Base-by-base conservation (phyloP, 2,888 invertebrate genomes). In the Lampropteryx suffumata region DNA sequence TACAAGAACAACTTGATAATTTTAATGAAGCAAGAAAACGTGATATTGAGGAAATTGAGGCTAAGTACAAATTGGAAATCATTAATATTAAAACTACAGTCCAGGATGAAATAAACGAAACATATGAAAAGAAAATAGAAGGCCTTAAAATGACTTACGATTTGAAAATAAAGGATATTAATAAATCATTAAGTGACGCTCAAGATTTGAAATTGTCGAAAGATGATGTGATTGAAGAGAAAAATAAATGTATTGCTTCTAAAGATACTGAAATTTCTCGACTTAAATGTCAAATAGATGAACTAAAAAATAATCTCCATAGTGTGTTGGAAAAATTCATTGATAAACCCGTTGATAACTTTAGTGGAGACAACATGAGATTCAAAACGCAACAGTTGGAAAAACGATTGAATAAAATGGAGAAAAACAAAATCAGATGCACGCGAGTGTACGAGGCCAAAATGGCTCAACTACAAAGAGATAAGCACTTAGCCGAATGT, bases 401-500 rank as follows among this genome's bases (percentile, higher is more conserved):
- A 56, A 86, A 73, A 63, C 77, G 77, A n/a, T 55, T 89, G n/a
- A 65, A 59, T 43, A 84, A 79, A 65, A 58, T 79, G 57, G 84
- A 86, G 58, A 87, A 77, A 58, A 70, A 73, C 0, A 89, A 82
- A 67, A 59, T 65, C 0, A 87, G 81, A 62, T 76, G 62, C 35
- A 52, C 65, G 0, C 80, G 71, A 62, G 57, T 71, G 0, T 88
- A 74, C 57, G 86, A 89, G 62, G 61, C 73, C 1, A 87, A 82
- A 61, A 41, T 89, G 44, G 73, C 76, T 1, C 70, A 74, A 50
- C 55, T 86, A 13, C 84, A 85, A 55, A 70, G 79, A 44, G 86
- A 88, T 6, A 88, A 86, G 46, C 80, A 87, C 56, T 69, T 87
- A 40, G 59, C 76, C 0, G 86, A 86, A 46, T 84, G 83, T 56